Evolutionary conservation across 2,888 invertebrate genomes (phyloP).

Genomic region (Eristalinus aeneus): DNA sequence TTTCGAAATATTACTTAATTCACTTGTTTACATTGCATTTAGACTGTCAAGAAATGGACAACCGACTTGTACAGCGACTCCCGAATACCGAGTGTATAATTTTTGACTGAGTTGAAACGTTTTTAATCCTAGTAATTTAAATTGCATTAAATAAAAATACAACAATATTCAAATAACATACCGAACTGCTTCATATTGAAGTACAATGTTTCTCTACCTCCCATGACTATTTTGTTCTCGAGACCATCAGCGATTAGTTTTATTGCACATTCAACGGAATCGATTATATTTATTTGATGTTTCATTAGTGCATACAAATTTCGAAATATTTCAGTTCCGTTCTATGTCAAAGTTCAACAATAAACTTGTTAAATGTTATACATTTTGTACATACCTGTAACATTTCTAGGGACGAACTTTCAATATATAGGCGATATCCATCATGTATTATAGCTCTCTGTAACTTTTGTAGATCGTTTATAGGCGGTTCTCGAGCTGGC

Average conservation of each 20-base stretch:
- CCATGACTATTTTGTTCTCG: conserved; percentile 85
- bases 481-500: conserved; percentile 87
- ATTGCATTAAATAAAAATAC: neutral
- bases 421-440: conserved; percentile 86
- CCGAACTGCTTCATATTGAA: conserved; percentile 89
- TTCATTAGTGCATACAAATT: conserved; percentile 86
- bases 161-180: too few relatives aligned
- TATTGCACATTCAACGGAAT: conserved; percentile 88
- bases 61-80: conserved; percentile 88
- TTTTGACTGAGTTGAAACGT: conserved; percentile 88
- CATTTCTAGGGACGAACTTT: conserved; percentile 87
- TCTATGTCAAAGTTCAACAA: conserved; percentile 80
- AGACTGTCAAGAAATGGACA: conserved; percentile 88
- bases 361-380: neutral
- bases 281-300: conserved; percentile 82
- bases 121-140: conserved; percentile 73
- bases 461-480: conserved; percentile 84
- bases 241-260: conserved; percentile 84
- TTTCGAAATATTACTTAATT: neutral
- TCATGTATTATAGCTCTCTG: conserved; percentile 85
- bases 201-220: conserved; percentile 88
- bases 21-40: conserved; percentile 84
- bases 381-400: conserved; percentile 82
- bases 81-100: conserved; percentile 88
- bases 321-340: conserved; percentile 88